Base-by-base conservation (phyloP, 2,113 vertebrate species). In the Columba janthina region DNA sequence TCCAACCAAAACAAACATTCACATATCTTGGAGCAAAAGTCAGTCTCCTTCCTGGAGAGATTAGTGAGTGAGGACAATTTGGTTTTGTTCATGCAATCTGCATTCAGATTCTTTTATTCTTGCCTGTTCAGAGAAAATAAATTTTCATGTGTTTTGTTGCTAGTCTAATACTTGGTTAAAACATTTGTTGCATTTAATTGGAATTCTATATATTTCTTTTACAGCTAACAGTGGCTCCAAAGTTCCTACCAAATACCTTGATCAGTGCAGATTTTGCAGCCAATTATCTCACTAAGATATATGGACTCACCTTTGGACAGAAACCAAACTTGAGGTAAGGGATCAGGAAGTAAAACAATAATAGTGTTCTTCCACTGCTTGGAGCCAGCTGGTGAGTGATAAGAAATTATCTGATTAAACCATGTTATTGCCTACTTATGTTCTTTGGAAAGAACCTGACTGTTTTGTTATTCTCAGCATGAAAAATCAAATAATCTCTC, bases 241-340 rank as follows among this genome's bases (percentile, higher is more conserved):
- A 98, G 79, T 98, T 98, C 92, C 97, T 99, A 29, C 99, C 99
- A 9, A 98, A 98, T 8, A 98, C 99, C 69, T 97, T 99, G 97
- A 98, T 99, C 89, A 99, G 99, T 53, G 99, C 99, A 78, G 99
- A 99, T 96, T 99, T 99, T 74, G 99, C 99, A 77, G 99, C 99
- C 73, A 99, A 99, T 98, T 98, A 99, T 94, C 98, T 99, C 48
- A 98, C 98, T 48, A 99, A 98, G 96, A 99, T 99, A 97, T 99
- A 98, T 83, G 98, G 98, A 29, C 98, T 99, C 89, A 99, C 99
- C 6, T 99, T 99, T 97, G 99, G 99, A 85, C 98, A 99, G 92
- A 99, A 99, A 96, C 99, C 99, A 87, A 98, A 98, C 75, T 92
- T 99, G 94, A 99, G 98, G 99, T 99, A 98, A 95, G 97, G 79